These are phyloP conservation scores for Prunella strophiata DNA, from an alignment of 2,797 vertebrate genomes.

Conservation along the genomic window DNA sequence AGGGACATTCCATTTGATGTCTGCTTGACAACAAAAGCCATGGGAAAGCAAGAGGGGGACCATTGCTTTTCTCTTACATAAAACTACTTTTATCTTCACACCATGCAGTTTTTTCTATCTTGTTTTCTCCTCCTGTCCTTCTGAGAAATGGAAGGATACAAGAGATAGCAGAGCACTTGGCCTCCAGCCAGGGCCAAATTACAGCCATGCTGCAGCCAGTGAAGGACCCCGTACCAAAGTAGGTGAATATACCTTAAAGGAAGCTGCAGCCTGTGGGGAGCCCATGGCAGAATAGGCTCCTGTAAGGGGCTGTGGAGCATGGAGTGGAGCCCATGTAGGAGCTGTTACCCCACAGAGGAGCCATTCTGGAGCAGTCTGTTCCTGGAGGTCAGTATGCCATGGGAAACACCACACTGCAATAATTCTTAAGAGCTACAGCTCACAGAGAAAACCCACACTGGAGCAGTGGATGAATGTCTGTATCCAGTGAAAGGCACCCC, in stretches of 20 bases:
- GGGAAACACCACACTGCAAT: background rate
- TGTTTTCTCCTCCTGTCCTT: background rate
- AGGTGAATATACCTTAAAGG: background rate
- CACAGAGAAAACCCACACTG: accelerated
- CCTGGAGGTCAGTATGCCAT: background rate
- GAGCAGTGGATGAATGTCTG: background rate
- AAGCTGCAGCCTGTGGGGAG: background rate
- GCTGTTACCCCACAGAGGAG: accelerated
- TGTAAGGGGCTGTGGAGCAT: background rate
- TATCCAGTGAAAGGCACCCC: background rate
- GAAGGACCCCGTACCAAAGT: background rate
- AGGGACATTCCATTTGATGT: background rate
- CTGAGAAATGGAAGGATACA: background rate
- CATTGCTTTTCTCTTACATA: background rate
- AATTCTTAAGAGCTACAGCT: background rate
- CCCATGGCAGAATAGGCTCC: accelerated
- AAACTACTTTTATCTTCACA: background rate
- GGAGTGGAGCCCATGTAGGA: background rate
- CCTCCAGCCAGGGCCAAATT: background rate
- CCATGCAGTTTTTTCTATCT: background rate
- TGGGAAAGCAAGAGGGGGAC: background rate
- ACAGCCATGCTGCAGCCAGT: background rate
- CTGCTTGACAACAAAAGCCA: background rate
- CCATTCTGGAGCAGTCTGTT: background rate
- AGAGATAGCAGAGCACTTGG: background rate